Percentiles rank a stretch among this genome's conserved stretches.
Conservation (phyloP, 2,113 vertebrate species). For the Silurus glanis region DNA sequence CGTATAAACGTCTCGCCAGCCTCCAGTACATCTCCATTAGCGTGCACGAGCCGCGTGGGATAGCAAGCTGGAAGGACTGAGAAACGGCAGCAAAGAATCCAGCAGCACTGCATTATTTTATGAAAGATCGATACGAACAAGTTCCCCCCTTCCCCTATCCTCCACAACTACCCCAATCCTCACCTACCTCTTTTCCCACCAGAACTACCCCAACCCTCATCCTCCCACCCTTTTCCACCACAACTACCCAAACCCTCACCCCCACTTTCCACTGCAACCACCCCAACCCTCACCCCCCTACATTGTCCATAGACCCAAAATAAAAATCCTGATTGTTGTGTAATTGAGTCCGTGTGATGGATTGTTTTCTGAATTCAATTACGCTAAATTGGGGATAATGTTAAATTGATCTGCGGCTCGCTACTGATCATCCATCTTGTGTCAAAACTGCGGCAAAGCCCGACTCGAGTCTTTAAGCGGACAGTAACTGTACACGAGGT, state of each 20-base stretch:
- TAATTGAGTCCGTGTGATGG: conserved; percentile 58
- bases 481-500: conserved; percentile 41
- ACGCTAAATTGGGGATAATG: conserved; percentile 62
- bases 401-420: conserved; percentile 58
- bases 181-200: too few relatives aligned
- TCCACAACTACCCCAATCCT: too few relatives aligned
- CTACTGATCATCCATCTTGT: conserved; percentile 59
- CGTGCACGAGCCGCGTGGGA: conserved; percentile 8
- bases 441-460: conserved; percentile 43
- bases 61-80: not conserved
- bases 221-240: too few relatives aligned
- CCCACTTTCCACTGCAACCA: not conserved
- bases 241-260: not conserved
- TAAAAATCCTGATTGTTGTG: conserved; percentile 53
- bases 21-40: conserved; percentile 51
- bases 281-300: not conserved
- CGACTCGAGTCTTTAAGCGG: conserved; percentile 48
- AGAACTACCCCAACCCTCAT: too few relatives aligned
- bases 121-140: conserved; percentile 45
- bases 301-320: not conserved
- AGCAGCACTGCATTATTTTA: conserved; percentile 42
- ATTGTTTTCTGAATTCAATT: conserved; percentile 62
- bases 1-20: conserved; percentile 46
- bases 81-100: conserved; percentile 37
- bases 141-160: not conserved